Base-by-base conservation (phyloP, 2,797 vertebrate species). In the Echeneis naucrates region DNA sequence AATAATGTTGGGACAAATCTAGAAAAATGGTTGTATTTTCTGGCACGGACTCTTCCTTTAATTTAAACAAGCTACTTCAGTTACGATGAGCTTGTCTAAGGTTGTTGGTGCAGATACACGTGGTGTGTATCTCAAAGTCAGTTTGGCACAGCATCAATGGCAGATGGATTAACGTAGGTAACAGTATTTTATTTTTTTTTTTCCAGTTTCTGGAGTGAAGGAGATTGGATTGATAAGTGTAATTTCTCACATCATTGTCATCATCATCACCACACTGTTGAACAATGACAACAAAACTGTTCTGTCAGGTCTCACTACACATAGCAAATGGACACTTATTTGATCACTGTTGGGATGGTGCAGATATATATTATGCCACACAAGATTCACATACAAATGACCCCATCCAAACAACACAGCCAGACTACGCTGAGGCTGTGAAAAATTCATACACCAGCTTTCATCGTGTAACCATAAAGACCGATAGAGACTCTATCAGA, bases 371-470 rank as follows among this genome's bases (percentile, higher is more conserved):
- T 78, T 66, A 51, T 40, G 66, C 80, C 68, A 60, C 47, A 35
- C 56, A 79, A 68, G 38, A 82, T 88, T 79, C 76, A 48, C 69
- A 80, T 59, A 53, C 73, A 86, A 77, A 84, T 87, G 82, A 83
- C 81, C 76, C 68, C 57, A 68, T 72, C 23, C 52, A 56, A 40
- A 78, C 79, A 45, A 44, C 64, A 75, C 54, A 69, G 48, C 51
- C 57, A 59, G 38, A 66, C 44, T 68, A 76, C 45, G 56, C 37
- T 57, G 51, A 66, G 40, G 35, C 50, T 37, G 37, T 53, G 27
- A 73, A 58, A 75, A 62, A 33, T 53, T 26, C 21, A 30, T 32
- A 59, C 33, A 83, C 84, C 73, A 77, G 48, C 61, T 60, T 72
- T 66, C 24, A 80, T 37, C 78, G 63, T 72, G 53, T 23, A 72